Base-by-base conservation (phyloP, 2,888 invertebrate species). In the Plebejus anna region DNA sequence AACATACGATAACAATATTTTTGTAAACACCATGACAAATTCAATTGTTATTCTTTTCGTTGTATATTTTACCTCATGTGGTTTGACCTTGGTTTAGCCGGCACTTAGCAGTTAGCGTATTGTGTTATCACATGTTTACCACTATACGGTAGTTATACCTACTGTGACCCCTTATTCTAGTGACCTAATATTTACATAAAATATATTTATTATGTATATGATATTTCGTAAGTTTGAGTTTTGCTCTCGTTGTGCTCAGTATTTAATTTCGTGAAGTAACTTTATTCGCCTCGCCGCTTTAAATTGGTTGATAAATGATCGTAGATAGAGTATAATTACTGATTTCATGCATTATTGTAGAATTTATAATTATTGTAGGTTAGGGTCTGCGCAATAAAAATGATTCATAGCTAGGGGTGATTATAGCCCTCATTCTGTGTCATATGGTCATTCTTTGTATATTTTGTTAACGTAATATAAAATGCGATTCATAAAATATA, bases 21-120 rank as follows among this genome's bases (percentile, higher is more conserved):
- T 16, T 73, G 36, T 42, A 57, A 78, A 57, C 66, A 77, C 38
- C 70, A 47, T 47, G 57, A 61, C 57, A 78, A 66, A 70, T 76
- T 47, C 70, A 55, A 42, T 72, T 47, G 47, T 59, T 38, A 70
- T 75, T 75, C 22, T 76, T 70, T 28, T 36, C 70, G 59, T 61
- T 42, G 55, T 73, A 51, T 70, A 38, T 75, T 75, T 72, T 73
- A 76, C 76, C 72, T 76, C 71, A 47, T 76, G 61, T 32, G 22
- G 42, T 70, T 76, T 47, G 61, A 61, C 61, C 76, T 76, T 72
- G 59, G 61, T 28, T 47, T 38, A n/a, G 32, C 72, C 72, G 72
- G 42, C 22, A 22, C 22, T 22, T 22, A 22, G 22, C 22, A 22
- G 22, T 22, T 22, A 22, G 22, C 22, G 0, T 22, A 22, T 22